phyloP scores from a whole-genome alignment of 2,888 invertebrate species.

The Molorchus minor region DNA sequence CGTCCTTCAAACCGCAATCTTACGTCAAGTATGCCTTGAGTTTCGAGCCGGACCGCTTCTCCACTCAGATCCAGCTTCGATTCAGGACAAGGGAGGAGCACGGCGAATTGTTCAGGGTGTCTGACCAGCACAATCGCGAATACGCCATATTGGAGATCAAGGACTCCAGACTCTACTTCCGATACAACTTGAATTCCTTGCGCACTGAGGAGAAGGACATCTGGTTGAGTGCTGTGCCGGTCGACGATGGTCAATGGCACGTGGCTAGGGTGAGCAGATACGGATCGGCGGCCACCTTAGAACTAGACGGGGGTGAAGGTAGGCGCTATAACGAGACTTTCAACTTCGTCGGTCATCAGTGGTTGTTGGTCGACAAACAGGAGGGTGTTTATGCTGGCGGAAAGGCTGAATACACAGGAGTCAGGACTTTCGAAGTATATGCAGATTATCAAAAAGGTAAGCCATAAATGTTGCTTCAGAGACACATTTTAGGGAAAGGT shows the following conservation, averaged over 20 bases:
- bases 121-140: constrained; percentile 93
- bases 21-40: constrained; percentile 97
- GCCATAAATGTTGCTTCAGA: constrained; percentile 7
- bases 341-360: constrained; percentile 89
- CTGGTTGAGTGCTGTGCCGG: constrained; percentile 88
- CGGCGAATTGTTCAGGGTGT: constrained; percentile 92
- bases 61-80: constrained; percentile 90
- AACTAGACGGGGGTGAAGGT: constrained; percentile 95
- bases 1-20: constrained; percentile 92
- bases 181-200: constrained; percentile 91
- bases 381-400: constrained; percentile 96
- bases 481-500: background rate
- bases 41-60: constrained; percentile 91
- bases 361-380: constrained; percentile 91
- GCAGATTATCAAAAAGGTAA: constrained; percentile 93
- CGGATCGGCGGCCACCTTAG: constrained; percentile 91
- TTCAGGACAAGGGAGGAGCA: constrained; percentile 94
- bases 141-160: constrained; percentile 93
- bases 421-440: constrained; percentile 92
- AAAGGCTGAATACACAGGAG: constrained; percentile 94
- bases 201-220: constrained; percentile 91
- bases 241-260: constrained; percentile 98
- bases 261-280: constrained; percentile 90
- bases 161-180: constrained; percentile 88
- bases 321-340: constrained; percentile 92